These are phyloP conservation scores for Eulithis testata DNA, from an alignment of 2,888 invertebrate species.

Conservation along the genomic window DNA sequence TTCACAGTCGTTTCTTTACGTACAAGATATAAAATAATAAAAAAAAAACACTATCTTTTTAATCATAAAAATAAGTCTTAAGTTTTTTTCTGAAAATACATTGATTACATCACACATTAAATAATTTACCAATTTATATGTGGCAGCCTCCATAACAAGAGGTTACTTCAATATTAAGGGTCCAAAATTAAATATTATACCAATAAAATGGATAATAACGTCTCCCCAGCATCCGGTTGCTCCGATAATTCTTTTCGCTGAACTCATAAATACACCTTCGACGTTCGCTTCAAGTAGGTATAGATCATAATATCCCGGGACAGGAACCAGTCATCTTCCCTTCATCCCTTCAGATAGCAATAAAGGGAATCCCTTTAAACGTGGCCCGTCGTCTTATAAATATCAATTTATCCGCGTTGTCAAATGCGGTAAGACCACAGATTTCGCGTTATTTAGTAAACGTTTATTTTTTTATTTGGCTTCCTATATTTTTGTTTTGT, in stretches of 20 bases:
- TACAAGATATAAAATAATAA: too few species aligned
- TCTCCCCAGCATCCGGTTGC: constrained; percentile 76
- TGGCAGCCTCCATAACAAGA: constrained; percentile 54
- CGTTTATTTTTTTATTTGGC: constrained; percentile 24
- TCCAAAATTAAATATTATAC: constrained; percentile 84
- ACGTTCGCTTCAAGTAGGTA: constrained; percentile 77
- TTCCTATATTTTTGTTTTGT: neutral
- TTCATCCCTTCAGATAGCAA: constrained; percentile 75
- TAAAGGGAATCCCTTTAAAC: constrained; percentile 84
- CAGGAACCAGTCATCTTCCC: constrained; percentile 75
- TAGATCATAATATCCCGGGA: constrained; percentile 82
- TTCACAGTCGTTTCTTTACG: too few species aligned
- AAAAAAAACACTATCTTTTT: too few species aligned
- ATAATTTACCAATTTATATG: constrained; percentile 81
- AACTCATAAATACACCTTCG: constrained; percentile 82
- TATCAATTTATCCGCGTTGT: constrained; percentile 83
- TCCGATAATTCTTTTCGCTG: constrained; percentile 76
- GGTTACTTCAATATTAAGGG: constrained; percentile 55
- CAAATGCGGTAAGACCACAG: constrained; percentile 76
- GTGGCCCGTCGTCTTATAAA: constrained; percentile 82
- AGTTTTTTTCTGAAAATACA: constrained; percentile 29
- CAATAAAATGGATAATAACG: constrained; percentile 84
- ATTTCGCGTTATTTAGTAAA: constrained; percentile 72
- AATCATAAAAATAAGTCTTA: too few species aligned
- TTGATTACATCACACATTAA: constrained; percentile 50